Evolutionary conservation across 2,113 vertebrate genomes (phyloP).

Genomic region (Chamaea fasciata): DNA sequence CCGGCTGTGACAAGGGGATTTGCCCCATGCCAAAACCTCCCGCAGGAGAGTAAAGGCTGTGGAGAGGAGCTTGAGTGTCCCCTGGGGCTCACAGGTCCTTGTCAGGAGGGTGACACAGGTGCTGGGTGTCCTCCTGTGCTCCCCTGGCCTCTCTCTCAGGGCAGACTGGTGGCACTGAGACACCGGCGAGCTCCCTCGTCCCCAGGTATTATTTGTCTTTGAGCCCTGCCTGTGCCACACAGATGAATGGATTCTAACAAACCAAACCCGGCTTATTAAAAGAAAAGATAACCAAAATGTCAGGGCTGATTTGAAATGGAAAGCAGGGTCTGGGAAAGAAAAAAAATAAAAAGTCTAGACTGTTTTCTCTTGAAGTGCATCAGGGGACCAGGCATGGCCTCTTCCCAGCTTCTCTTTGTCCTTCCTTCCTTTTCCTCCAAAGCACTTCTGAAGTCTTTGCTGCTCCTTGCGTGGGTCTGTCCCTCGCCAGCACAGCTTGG

Average conservation of each 20-base stretch:
- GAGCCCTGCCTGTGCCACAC: background rate
- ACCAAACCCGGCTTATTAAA: background rate
- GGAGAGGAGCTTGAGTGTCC: background rate
- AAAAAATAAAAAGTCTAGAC: background rate
- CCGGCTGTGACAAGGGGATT: rapidly evolving
- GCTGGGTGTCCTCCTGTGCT: background rate
- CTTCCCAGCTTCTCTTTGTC: background rate
- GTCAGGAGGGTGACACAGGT: background rate
- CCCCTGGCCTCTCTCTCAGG: background rate
- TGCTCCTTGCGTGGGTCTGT: rapidly evolving
- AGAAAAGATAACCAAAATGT: background rate
- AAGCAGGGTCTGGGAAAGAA: background rate
- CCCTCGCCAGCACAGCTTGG: background rate
- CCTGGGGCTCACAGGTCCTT: background rate
- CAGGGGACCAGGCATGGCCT: background rate
- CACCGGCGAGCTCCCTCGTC: background rate
- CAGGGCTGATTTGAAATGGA: conserved; percentile 34
- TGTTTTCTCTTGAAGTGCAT: background rate
- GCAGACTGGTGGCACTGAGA: background rate
- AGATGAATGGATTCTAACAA: background rate
- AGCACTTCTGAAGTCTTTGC: background rate
- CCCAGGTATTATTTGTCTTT: background rate
- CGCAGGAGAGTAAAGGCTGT: background rate
- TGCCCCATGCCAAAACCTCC: background rate
- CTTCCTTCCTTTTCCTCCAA: background rate